These are phyloP conservation scores for Amphiura filiformis DNA, from an alignment of 35 echinoderm and acorn worm species.

Conservation along the genomic window DNA sequence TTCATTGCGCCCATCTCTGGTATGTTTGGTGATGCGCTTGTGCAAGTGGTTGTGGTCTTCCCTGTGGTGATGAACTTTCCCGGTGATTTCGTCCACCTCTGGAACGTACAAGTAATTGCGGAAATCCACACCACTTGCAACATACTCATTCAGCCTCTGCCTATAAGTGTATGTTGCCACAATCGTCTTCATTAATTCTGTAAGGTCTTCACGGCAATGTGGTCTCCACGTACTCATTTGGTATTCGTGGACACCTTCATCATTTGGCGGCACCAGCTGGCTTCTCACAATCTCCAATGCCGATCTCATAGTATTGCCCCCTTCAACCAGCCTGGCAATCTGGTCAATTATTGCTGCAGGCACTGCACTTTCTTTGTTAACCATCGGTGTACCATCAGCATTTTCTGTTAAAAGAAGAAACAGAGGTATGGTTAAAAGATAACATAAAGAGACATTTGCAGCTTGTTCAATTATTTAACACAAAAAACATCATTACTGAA, in stretches of 20 bases:
- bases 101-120: background rate
- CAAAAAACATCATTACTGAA: too few species aligned
- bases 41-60: too few species aligned
- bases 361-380: background rate
- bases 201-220: background rate
- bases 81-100: background rate
- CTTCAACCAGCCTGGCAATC: background rate
- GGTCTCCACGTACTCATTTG: background rate
- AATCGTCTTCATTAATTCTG: background rate
- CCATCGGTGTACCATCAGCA: background rate
- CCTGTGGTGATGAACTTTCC: background rate
- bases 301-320: background rate
- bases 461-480: too few species aligned
- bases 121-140: background rate
- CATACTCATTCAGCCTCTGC: background rate
- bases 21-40: too few species aligned
- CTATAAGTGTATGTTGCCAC: background rate
- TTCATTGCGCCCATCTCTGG: background rate
- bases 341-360: background rate
- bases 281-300: background rate
- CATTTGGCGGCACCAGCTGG: background rate
- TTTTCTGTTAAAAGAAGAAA: background rate
- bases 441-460: too few species aligned
- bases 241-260: background rate
- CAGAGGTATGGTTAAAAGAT: too few species aligned